Evolutionary conservation across 2,113 vertebrate species (phyloP).

Genomic region (Caretta caretta): DNA sequence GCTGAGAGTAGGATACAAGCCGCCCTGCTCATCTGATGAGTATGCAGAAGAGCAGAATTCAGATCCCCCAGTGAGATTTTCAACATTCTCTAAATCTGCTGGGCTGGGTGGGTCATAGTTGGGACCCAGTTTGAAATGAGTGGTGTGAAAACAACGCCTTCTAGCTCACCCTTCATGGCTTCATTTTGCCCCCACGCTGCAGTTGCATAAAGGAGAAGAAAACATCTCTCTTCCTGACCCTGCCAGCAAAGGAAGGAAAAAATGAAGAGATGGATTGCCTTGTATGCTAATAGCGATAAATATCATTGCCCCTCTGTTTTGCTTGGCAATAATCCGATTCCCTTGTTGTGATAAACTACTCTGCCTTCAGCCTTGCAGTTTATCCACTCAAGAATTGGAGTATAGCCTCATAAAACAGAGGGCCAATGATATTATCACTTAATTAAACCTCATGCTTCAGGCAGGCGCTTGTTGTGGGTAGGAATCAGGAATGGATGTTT

Average conservation of each 20-base stretch:
- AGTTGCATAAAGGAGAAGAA: neutral
- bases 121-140: neutral
- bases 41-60: too few relatives aligned
- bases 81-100: neutral
- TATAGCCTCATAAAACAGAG: neutral
- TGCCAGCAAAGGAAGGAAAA: neutral
- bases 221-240: neutral
- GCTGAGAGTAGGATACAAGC: neutral
- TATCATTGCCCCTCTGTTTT: neutral
- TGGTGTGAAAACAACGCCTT: neutral
- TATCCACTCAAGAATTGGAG: neutral
- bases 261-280: neutral
- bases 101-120: neutral
- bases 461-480: neutral
- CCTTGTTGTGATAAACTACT: neutral
- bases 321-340: neutral
- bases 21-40: neutral
- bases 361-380: neutral
- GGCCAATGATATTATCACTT: neutral
- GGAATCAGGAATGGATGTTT: neutral
- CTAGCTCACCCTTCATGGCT: neutral
- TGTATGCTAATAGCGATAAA: neutral
- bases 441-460: neutral
- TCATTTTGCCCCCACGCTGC: rapidly evolving
- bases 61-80: neutral